A percentile compares a stretch with the other conserved stretches of the same genome.
Conservation (phyloP, 2,888 invertebrate genomes). For the Teinopalpus imperialis region DNA sequence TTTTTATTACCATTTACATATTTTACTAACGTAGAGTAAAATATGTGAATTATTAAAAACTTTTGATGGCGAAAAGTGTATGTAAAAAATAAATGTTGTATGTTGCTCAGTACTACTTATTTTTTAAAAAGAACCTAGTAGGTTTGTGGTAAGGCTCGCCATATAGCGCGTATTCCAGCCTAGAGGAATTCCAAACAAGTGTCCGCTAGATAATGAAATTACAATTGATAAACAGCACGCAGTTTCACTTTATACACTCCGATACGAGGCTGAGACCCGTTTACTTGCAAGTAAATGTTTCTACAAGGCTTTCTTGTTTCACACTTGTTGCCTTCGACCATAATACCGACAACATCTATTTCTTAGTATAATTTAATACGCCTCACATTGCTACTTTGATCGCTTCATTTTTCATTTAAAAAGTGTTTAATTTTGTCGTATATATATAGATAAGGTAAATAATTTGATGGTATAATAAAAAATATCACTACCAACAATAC, state of each 20-base stretch:
- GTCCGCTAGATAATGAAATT: constrained; percentile 66
- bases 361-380: constrained; percentile 5
- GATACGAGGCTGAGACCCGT: constrained; percentile 58
- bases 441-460: too few relatives aligned
- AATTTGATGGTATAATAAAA: too few relatives aligned
- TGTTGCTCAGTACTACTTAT: too few relatives aligned
- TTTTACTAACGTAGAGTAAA: too few relatives aligned
- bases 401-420: not conserved
- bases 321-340: constrained; percentile 30
- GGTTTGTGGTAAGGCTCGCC: constrained; percentile 25
- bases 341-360: constrained; percentile 14
- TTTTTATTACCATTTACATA: too few relatives aligned
- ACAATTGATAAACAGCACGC: constrained; percentile 67
- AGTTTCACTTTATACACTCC: constrained; percentile 70
- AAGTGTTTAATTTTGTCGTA: too few relatives aligned
- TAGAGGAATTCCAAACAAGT: constrained; percentile 33
- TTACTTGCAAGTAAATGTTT: constrained; percentile 55
- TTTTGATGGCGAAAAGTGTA: too few relatives aligned
- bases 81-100: too few relatives aligned
- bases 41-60: too few relatives aligned
- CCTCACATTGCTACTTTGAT: not conserved
- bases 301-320: constrained; percentile 69
- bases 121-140: too few relatives aligned
- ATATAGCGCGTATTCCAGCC: constrained; percentile 5
- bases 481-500: too few relatives aligned